phyloP scores from a whole-genome alignment of 1,140 invertebrate species.

The Conus ventricosus region DNA sequence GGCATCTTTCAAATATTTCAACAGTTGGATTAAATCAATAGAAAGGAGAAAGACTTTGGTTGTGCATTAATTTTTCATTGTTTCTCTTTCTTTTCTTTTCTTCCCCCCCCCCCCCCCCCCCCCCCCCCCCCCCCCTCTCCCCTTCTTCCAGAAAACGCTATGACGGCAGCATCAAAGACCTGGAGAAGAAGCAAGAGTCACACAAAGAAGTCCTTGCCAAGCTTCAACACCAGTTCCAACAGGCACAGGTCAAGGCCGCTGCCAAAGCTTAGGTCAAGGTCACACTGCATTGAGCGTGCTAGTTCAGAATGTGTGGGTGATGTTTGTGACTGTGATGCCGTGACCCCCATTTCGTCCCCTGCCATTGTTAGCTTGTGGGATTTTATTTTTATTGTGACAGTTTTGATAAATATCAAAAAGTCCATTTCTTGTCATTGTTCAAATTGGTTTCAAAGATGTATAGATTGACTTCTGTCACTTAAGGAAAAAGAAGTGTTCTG shows the following conservation, averaged over 20 bases:
- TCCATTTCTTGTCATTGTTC: neutral
- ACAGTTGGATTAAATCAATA: too few species aligned
- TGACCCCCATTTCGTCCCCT: neutral
- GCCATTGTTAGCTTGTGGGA: too few species aligned
- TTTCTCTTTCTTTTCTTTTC: too few species aligned
- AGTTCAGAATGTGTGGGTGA: neutral
- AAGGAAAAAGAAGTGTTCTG: too few species aligned
- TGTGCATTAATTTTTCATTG: too few species aligned
- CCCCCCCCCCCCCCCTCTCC: too few species aligned
- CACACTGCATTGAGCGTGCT: neutral
- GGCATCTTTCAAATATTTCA: too few species aligned
- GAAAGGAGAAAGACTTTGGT: too few species aligned
- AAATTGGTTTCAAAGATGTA: neutral
- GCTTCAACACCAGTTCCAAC: conserved; percentile 87
- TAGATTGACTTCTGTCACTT: too few species aligned
- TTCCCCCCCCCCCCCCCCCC: too few species aligned
- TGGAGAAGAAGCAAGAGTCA: conserved; percentile 88
- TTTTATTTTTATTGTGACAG: neutral
- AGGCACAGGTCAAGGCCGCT: conserved; percentile 80
- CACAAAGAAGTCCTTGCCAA: conserved; percentile 86
- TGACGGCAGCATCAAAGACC: conserved; percentile 82
- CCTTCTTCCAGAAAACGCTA: conserved; percentile 81
- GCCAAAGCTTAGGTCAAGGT: conserved; percentile 42
- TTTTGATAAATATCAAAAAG: neutral
- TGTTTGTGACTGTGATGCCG: neutral